These are phyloP conservation scores for Sebastiscus tertius DNA, from an alignment of 2,797 vertebrate genomes.

Conservation along the genomic window DNA sequence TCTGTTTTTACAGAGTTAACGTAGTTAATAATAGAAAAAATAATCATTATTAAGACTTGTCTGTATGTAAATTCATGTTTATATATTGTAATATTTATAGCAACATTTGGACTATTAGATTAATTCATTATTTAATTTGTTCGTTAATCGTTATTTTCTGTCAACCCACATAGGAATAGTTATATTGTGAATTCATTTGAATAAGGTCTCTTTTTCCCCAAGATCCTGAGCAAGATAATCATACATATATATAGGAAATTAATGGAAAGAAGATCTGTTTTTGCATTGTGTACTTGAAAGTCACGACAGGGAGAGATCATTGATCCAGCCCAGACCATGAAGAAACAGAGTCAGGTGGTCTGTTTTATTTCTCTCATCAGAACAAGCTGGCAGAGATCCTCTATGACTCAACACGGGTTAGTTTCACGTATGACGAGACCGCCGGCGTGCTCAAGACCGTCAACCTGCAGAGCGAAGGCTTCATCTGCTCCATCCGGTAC, in stretches of 20 bases:
- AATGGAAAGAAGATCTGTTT: background rate
- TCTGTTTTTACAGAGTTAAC: background rate
- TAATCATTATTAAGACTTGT: background rate
- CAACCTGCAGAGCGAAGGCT: constrained; percentile 97
- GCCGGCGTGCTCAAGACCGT: constrained; percentile 97
- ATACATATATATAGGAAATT: background rate
- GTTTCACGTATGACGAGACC: constrained; percentile 98
- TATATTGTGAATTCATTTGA: background rate
- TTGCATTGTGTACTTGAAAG: background rate
- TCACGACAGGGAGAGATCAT: no score
- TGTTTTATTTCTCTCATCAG: constrained; percentile 70
- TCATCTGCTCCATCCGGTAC: constrained; percentile 98
- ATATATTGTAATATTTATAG: background rate
- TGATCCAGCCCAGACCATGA: accelerated
- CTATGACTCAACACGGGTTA: constrained; percentile 97
- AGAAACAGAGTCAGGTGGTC: no score
- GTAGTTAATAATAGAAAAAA: background rate
- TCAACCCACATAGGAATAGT: background rate
- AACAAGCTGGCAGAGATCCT: constrained; percentile 97
- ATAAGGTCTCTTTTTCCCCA: background rate
- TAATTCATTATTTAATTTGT: background rate
- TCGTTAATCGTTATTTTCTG: background rate
- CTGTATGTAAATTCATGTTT: background rate
- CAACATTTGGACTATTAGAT: background rate
- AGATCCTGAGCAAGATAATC: background rate